phyloP scores from a whole-genome alignment of 2,113 vertebrate species.

The Tapirus terrestris region DNA sequence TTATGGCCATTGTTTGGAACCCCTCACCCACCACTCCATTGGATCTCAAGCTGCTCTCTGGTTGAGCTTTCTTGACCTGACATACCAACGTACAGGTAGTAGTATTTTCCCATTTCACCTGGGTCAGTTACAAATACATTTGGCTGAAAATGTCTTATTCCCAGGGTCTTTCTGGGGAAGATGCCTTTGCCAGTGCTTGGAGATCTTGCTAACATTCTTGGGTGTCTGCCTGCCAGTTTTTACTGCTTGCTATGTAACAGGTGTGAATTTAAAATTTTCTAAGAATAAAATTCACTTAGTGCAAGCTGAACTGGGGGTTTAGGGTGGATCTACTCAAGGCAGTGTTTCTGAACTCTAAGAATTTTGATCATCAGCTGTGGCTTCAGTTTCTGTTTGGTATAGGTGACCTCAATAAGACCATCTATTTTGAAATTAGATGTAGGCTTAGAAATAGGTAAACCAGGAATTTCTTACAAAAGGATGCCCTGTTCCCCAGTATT shows the following conservation, averaged over 20 bases:
- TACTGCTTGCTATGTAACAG: neutral
- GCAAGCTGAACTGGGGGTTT: neutral
- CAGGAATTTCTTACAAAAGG: neutral
- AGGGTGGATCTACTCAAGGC: neutral
- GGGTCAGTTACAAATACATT: neutral
- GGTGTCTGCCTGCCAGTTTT: neutral
- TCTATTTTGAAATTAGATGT: neutral
- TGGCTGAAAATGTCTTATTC: neutral
- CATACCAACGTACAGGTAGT: neutral
- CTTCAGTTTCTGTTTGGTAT: neutral
- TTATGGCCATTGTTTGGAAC: neutral
- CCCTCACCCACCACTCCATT: neutral
- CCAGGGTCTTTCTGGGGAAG: neutral
- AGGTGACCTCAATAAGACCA: neutral
- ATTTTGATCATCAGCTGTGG: neutral
- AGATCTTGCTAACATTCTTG: slow-evolving; percentile 4
- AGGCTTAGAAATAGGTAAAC: neutral
- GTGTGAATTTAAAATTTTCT: neutral
- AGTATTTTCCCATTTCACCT: neutral
- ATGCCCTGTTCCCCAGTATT: no score
- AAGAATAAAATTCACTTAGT: neutral
- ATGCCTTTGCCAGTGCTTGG: neutral
- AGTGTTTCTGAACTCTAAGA: neutral
- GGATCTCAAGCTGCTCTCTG: neutral
- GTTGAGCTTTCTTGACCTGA: neutral